Base-by-base conservation (phyloP, 2,888 invertebrate genomes). In the Antheraea yamamai region DNA sequence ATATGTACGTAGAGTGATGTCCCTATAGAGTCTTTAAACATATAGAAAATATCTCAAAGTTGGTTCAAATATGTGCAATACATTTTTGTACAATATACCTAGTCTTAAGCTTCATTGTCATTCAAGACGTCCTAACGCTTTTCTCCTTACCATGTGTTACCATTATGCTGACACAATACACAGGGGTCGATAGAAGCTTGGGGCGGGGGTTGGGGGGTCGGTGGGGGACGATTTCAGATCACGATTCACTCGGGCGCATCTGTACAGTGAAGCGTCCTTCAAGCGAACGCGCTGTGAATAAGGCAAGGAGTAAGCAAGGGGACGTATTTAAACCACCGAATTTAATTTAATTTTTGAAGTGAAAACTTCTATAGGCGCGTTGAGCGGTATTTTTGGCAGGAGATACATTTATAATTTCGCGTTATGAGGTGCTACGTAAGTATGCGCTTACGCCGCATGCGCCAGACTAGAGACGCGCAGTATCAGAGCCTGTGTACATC, bases 221-320 rank as follows among this genome's bases (percentile, higher is more conserved):
- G 77, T 76, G 78, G 78, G 79, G 79, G 80, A 81, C 76, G 80
- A 83, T 87, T 87, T 87, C 84, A 84, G 83, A 88, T 90, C 91
- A 89, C 90, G 90, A 89, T 90, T 88, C 85, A 89, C 88, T 89
- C 87, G 86, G 87, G 89, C 90, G 90, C 91, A 90, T 92, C 92
- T 93, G 91, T 87, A 89, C 88, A 85, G 86, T 86, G 84, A 82
- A 80, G 83, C 90, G 92, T 89, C 92, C 93, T 92, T 93, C 90
- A 88, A 78, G 77, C 81, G 83, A 75, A 90, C 91, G 91, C 85
- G 83, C 61, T 75, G 85, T 81, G 91, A 91, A 89, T 92, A 88
- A 80, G 75, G 81, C 81, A 82, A 81, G 79, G 79, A 77, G 79
- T 77, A 75, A 58, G 61, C 12, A 77, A 90, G 91, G 91, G 91